These are phyloP conservation scores for Nesogale talazaci DNA, from an alignment of 2,113 vertebrate genomes.

Conservation along the genomic window DNA sequence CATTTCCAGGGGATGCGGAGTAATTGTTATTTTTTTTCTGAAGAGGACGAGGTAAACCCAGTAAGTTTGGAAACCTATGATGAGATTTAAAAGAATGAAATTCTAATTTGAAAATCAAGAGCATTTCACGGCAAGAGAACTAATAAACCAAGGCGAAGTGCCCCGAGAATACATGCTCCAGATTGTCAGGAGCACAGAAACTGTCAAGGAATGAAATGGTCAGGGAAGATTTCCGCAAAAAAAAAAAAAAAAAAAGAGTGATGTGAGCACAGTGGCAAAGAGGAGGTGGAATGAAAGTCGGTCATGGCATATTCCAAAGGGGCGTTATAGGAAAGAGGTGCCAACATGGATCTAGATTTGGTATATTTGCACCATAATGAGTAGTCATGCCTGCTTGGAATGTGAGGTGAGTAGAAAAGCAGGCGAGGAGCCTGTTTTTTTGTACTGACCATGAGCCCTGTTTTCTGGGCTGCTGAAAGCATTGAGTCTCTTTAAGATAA, in stretches of 20 bases:
- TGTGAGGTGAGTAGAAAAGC: not conserved
- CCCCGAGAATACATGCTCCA: constrained; percentile 62
- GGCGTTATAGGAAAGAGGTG: not conserved
- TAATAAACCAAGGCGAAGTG: constrained; percentile 50
- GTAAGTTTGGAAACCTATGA: not conserved
- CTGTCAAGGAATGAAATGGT: not conserved
- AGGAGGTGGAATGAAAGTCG: not conserved
- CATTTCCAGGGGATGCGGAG: no score
- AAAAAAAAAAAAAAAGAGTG: not conserved
- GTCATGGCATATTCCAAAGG: not conserved
- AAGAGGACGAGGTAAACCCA: no score
- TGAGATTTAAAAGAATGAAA: constrained; percentile 21
- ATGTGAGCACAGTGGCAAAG: not conserved
- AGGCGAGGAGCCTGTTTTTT: not conserved
- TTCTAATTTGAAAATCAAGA: constrained; percentile 45
- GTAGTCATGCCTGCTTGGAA: not conserved
- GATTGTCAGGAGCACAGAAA: constrained; percentile 33
- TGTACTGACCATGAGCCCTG: not conserved
- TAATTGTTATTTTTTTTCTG: no score
- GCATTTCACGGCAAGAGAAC: constrained; percentile 26
- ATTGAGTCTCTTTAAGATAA: constrained; percentile 21
- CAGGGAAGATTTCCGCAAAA: not conserved
- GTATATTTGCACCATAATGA: not conserved
- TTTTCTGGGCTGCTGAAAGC: not conserved
- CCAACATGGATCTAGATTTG: not conserved